Percentiles rank a stretch among this genome's conserved stretches.
These are phyloP conservation scores for Vesta saturnalis DNA, from an alignment of 2,888 invertebrate species.

Conservation along the genomic window DNA sequence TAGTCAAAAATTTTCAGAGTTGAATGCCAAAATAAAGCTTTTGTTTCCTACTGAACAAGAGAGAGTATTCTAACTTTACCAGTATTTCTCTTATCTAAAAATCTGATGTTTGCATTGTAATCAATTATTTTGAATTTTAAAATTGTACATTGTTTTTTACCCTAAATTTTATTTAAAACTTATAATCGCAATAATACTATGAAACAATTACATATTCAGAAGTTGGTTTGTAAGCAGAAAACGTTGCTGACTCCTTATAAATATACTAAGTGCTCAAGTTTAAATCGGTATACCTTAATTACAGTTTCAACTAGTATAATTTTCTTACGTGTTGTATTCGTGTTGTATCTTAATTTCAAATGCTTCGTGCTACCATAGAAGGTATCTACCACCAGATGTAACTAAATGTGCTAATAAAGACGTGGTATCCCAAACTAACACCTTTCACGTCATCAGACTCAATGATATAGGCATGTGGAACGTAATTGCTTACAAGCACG, in stretches of 20 bases:
- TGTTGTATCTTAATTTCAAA: conserved; percentile 2
- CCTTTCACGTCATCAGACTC: not conserved
- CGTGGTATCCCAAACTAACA: conserved; percentile 3
- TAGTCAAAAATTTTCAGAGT: conserved; percentile 25
- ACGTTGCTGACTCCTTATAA: not conserved
- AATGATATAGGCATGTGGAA: not conserved
- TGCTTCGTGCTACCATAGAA: not conserved
- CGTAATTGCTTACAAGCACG: too few species aligned
- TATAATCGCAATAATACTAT: not conserved
- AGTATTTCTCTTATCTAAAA: not conserved
- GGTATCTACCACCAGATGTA: conserved; percentile 1
- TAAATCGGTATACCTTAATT: conserved; percentile 11
- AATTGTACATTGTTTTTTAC: too few species aligned
- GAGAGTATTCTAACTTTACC: not conserved
- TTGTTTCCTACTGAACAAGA: conserved; percentile 36
- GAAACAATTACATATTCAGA: not conserved
- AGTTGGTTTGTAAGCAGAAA: not conserved
- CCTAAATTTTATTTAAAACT: not conserved
- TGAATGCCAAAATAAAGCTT: conserved; percentile 33
- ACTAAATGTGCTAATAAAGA: conserved; percentile 11
- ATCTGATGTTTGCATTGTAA: not conserved
- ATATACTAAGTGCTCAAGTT: conserved; percentile 8
- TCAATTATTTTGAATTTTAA: not conserved
- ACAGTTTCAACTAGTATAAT: conserved; percentile 2
- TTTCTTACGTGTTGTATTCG: conserved; percentile 7